Evolutionary conservation across 1,140 invertebrate genomes (phyloP).

Genomic region (Brachionus calyciflorus): DNA sequence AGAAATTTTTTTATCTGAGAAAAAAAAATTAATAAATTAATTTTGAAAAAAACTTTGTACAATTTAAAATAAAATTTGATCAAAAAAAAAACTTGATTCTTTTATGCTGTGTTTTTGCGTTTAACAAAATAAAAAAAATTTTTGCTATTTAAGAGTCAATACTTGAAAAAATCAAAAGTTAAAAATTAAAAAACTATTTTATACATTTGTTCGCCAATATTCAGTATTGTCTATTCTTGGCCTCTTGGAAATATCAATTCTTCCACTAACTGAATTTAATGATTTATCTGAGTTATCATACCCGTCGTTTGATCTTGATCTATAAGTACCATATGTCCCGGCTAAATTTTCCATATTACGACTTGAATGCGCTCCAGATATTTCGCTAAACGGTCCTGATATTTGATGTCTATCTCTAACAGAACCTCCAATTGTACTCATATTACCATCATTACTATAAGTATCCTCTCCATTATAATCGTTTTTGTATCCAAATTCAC

Average conservation of each 20-base stretch:
- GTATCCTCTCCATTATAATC: background rate
- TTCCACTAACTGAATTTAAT: background rate
- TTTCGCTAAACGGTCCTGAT: slow-evolving; percentile 37
- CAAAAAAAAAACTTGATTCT: no score
- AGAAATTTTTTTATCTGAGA: no score
- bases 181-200: background rate
- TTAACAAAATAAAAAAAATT: background rate
- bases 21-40: no score
- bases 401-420: slow-evolving; percentile 15
- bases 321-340: slow-evolving; percentile 26
- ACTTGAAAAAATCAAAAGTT: slow-evolving; percentile 7
- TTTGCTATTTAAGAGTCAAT: background rate
- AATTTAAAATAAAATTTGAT: no score
- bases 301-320: slow-evolving; percentile 7
- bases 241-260: background rate
- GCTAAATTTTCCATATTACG: slow-evolving; percentile 28
- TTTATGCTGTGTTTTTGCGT: no score
- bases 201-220: slow-evolving; percentile 45
- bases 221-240: slow-evolving; percentile 16
- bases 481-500: slow-evolving; percentile 40
- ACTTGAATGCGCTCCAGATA: background rate
- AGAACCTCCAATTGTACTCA: slow-evolving; percentile 6
- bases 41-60: no score
- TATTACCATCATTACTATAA: slow-evolving; percentile 19
- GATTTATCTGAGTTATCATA: slow-evolving; percentile 31